Percentiles rank a stretch among this genome's conserved stretches.
phyloP scores from a whole-genome alignment of 1,140 invertebrate species.

The Rhizoglyphus robini region DNA sequence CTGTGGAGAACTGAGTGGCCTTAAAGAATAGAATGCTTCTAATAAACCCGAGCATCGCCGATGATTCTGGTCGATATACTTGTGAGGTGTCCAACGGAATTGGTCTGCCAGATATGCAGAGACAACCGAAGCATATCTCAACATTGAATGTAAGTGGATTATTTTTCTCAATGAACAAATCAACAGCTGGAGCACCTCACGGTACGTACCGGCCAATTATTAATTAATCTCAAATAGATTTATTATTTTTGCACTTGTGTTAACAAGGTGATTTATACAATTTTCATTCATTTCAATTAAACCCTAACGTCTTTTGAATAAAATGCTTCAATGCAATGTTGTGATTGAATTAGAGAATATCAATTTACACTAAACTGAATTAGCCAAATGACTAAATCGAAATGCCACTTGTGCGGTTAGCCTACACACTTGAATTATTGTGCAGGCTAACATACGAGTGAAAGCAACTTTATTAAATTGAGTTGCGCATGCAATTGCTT shows the following conservation, averaged over 20 bases:
- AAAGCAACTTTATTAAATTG: too few relatives aligned
- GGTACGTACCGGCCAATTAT: background rate
- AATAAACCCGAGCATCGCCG: conserved; percentile 75
- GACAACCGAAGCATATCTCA: conserved; percentile 81
- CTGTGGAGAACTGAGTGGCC: conserved; percentile 61
- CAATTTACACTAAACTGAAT: too few relatives aligned
- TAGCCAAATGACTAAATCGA: too few relatives aligned
- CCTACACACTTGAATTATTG: too few relatives aligned
- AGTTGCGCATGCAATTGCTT: too few relatives aligned
- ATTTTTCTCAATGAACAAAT: background rate
- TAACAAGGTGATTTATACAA: too few relatives aligned
- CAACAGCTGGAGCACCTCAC: background rate
- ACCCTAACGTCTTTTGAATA: too few relatives aligned
- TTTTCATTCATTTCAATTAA: too few relatives aligned
- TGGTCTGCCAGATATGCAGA: conserved; percentile 83
- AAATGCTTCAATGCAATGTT: too few relatives aligned
- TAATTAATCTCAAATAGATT: background rate
- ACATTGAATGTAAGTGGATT: conserved; percentile 77
- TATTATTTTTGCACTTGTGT: background rate
- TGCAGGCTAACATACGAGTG: too few relatives aligned
- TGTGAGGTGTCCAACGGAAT: conserved; percentile 94
- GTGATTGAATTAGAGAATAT: too few relatives aligned
- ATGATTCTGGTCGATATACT: conserved; percentile 84
- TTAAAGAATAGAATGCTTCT: conserved; percentile 68
- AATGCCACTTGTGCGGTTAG: too few relatives aligned